Evolutionary conservation across 2,113 vertebrate genomes (phyloP).

Genomic region (Phalacrocorax pelagicus): DNA sequence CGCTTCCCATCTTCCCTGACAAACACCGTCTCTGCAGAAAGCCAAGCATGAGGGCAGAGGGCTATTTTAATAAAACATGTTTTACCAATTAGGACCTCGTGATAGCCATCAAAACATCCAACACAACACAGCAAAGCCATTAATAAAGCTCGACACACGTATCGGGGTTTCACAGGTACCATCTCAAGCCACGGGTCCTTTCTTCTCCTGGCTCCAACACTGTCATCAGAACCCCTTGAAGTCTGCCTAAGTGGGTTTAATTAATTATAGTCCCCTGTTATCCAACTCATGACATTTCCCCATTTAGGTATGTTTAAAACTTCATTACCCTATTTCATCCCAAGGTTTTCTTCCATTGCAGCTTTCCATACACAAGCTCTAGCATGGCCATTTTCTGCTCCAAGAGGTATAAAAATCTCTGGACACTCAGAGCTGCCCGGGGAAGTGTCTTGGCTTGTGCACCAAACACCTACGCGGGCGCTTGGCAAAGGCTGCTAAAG

Average conservation of each 20-base stretch:
- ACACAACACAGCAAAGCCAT: neutral
- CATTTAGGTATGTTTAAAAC: fast-evolving
- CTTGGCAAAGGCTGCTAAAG: neutral
- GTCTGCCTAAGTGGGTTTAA: neutral
- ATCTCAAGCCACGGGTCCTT: neutral
- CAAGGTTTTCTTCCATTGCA: neutral
- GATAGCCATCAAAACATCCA: neutral
- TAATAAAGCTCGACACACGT: neutral
- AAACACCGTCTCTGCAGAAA: neutral
- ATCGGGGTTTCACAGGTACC: neutral
- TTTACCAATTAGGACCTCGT: neutral
- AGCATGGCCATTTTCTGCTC: neutral
- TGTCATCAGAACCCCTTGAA: neutral
- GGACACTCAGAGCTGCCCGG: neutral
- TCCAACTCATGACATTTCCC: neutral
- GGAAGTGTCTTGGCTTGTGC: neutral
- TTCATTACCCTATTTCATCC: neutral
- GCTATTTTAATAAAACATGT: neutral
- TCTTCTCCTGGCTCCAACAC: neutral
- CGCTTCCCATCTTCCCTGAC: neutral
- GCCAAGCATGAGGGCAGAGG: neutral
- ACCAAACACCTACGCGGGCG: fast-evolving
- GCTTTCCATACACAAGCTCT: neutral
- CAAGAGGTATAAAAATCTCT: neutral
- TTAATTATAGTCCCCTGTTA: neutral